Evolutionary conservation across 2,113 vertebrate genomes (phyloP).

Genomic region (Upupa epops): DNA sequence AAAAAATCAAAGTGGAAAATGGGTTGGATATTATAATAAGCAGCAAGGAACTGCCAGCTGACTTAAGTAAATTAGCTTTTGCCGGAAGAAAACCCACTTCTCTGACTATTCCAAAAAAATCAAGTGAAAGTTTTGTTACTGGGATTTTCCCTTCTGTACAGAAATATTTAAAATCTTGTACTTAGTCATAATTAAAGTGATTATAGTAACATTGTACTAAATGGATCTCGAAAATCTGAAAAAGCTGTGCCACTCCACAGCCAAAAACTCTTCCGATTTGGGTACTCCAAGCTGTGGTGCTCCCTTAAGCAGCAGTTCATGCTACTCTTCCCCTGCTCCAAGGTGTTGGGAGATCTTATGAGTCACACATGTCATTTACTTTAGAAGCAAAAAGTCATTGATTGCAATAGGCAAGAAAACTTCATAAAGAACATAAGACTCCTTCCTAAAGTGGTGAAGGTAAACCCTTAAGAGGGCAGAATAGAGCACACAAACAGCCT

Average conservation of each 20-base stretch:
- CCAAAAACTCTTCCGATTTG: rapidly evolving
- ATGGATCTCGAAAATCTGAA: not conserved
- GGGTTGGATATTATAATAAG: not conserved
- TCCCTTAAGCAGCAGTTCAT: not conserved
- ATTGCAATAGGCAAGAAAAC: not conserved
- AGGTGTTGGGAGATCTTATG: rapidly evolving
- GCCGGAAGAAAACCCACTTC: not conserved
- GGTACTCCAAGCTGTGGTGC: not conserved
- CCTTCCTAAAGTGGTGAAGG: not conserved
- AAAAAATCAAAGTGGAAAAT: not conserved
- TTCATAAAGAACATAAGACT: not conserved
- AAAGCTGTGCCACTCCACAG: not conserved
- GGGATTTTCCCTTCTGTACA: not conserved
- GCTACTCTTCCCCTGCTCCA: too few species aligned
- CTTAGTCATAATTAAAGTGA: not conserved
- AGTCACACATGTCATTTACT: not conserved
- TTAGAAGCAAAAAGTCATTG: not conserved
- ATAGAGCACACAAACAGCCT: not conserved
- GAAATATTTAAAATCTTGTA: not conserved
- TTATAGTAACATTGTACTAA: not conserved
- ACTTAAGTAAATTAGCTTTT: not conserved
- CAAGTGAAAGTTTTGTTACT: not conserved
- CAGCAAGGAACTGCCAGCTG: not conserved
- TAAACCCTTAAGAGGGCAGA: not conserved
- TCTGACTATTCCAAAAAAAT: not conserved